These are phyloP conservation scores for Pachycephus smyrnensis DNA, from an alignment of 2,888 invertebrate genomes.

Conservation along the genomic window DNA sequence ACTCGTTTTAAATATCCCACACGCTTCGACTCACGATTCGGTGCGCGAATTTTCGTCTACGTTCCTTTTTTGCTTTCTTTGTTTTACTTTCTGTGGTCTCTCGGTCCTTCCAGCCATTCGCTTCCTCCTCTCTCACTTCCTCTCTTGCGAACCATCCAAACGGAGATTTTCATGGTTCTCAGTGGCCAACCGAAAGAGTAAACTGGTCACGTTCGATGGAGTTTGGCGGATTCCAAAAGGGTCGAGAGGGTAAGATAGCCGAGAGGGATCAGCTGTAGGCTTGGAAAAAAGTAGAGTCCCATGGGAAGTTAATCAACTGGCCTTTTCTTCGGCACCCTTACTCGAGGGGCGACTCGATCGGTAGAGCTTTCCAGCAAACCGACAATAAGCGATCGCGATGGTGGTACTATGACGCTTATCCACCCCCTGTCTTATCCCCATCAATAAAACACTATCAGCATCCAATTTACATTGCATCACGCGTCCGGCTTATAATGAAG, in stretches of 20 bases:
- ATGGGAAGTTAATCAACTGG: slow-evolving; percentile 66
- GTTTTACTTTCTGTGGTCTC: background rate
- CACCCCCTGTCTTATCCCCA: background rate
- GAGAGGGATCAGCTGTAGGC: slow-evolving; percentile 64
- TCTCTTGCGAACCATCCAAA: no score
- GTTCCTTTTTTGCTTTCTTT: background rate
- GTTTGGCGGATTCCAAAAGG: slow-evolving; percentile 39
- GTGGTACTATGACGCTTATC: background rate
- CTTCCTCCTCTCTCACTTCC: no score
- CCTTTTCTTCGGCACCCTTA: slow-evolving; percentile 55
- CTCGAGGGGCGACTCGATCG: slow-evolving; percentile 45
- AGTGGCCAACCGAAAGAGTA: slow-evolving; percentile 37
- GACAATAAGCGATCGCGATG: background rate
- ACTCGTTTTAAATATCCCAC: background rate
- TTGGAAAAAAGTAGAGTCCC: slow-evolving; percentile 59
- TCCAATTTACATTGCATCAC: background rate
- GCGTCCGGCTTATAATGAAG: background rate
- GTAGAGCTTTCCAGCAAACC: background rate
- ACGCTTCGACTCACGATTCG: background rate
- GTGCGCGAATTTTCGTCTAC: background rate
- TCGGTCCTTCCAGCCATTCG: no score
- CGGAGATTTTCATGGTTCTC: background rate
- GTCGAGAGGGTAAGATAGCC: slow-evolving; percentile 49
- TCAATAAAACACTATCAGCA: background rate
- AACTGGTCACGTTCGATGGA: slow-evolving; percentile 61